Evolutionary conservation across 2,888 invertebrate genomes (phyloP).

Genomic region (Steinernema scapterisci): DNA sequence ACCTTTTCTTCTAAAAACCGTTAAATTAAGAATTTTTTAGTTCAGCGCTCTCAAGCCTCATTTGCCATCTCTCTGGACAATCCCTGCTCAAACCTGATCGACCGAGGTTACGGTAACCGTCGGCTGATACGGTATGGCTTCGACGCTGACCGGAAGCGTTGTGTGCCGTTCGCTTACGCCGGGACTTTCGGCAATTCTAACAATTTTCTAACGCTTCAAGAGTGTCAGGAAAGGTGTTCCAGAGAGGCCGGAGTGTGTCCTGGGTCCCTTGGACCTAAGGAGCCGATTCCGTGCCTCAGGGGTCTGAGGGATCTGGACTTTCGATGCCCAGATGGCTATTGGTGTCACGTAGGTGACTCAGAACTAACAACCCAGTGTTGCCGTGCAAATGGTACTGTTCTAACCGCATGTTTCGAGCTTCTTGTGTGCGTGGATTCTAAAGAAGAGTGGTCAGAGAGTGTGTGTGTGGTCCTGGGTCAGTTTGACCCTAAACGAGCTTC

Average conservation of each 20-base stretch:
- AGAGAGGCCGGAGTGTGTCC: slow-evolving; percentile 10
- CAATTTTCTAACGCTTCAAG: slow-evolving; percentile 45
- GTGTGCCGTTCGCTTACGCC: slow-evolving; percentile 60
- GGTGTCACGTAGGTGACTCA: slow-evolving; percentile 25
- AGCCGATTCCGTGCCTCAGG: not conserved
- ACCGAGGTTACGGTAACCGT: slow-evolving; percentile 8
- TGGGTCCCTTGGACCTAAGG: not conserved
- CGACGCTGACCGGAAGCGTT: slow-evolving; percentile 34
- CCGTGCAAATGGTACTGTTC: slow-evolving; percentile 7
- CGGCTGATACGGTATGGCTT: slow-evolving; percentile 18
- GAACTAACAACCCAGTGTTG: slow-evolving; percentile 22
- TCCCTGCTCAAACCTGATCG: not conserved
- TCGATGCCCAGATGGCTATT: slow-evolving; percentile 37
- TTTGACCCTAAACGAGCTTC: not conserved
- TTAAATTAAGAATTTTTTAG: not conserved
- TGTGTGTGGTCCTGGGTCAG: not conserved
- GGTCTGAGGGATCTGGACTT: not conserved
- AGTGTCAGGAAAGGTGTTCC: slow-evolving; percentile 37
- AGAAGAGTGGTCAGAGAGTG: not conserved
- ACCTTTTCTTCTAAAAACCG: not conserved
- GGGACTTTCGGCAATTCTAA: slow-evolving; percentile 51
- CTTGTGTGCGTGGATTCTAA: not conserved
- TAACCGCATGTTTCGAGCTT: slow-evolving; percentile 2
- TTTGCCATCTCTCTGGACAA: not conserved
- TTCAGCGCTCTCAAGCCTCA: too few species aligned